Base-by-base conservation (phyloP, 2,888 invertebrate species). In the Drosophila affinis region DNA sequence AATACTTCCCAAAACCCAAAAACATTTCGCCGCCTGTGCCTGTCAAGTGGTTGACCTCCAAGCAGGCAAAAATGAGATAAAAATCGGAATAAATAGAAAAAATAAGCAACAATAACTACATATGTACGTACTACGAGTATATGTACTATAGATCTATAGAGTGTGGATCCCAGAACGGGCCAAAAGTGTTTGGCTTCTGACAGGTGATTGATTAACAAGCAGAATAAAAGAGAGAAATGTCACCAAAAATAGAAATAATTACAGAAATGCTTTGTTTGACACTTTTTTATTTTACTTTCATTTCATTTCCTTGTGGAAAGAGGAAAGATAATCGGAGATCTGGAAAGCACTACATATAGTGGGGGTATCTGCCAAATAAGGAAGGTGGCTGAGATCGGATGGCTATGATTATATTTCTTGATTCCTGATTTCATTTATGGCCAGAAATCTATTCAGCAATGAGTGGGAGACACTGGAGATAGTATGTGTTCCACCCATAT, bases 21-120 rank as follows among this genome's bases (percentile, higher is more conserved):
- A 34, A 52, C 32, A 39, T 64, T 47, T 4, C 12, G 62, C 29
- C 44, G 3, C 14, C 39, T 39, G 14, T 39, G 45, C 32, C 45
- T n/a, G 71, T 79, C 86, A 79, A 86, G 81, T 80, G 81, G 81
- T 78, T 80, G 81, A 86, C 81, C 81, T 86, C 78, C 76, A 72
- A 52, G 72, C 79, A 58, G 14, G 34, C 34, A 39, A 39, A 39
- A 62, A 73, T 75, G 73, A 73, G 72, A 54, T 47, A 32, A 29
- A 54, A 46, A 51, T 48, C 48, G 10, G 52, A 62, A 54, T 46
- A 49, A 54, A 79, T 76, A 76, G 71, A 82, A 79, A 72, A 68
- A 73, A 77, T 51, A 54, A 32, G 48, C 49, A 32, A 21, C 34
- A 34, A 34, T 34, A 34, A 34, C 34, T 34, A 49, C 48, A 49